Evolutionary conservation across 2,797 vertebrate species (phyloP).

Genomic region (Tauraco hartlaubi): DNA sequence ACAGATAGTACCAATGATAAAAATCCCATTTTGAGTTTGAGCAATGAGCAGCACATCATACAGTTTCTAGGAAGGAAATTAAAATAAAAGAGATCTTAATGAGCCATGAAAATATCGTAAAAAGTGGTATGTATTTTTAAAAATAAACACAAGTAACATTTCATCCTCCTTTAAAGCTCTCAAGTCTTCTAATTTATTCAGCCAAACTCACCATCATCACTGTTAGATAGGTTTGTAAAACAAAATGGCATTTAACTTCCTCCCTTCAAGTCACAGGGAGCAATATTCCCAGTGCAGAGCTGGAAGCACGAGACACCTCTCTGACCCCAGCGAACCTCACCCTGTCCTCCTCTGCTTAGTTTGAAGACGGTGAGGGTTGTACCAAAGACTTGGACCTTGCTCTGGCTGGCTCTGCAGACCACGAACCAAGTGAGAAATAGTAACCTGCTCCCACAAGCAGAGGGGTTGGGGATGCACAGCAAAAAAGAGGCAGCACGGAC

Average conservation of each 20-base stretch:
- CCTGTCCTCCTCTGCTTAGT: not conserved
- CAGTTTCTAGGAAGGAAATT: slow-evolving; percentile 41
- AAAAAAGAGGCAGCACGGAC: not conserved
- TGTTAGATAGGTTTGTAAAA: not conserved
- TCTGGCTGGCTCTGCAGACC: not conserved
- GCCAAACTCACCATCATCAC: not conserved
- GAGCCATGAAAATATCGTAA: slow-evolving; percentile 16
- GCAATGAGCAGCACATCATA: slow-evolving; percentile 15
- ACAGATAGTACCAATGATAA: slow-evolving; percentile 18
- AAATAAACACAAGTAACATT: slow-evolving; percentile 32
- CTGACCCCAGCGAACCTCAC: not conserved
- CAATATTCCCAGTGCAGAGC: not conserved
- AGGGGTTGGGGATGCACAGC: not conserved
- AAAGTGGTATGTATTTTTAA: not conserved
- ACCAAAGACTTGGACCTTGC: not conserved
- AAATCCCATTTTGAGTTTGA: slow-evolving; percentile 39
- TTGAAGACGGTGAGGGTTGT: not conserved
- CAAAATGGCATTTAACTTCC: not conserved
- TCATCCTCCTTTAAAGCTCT: not conserved
- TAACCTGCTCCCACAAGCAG: not conserved
- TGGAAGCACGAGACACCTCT: not conserved
- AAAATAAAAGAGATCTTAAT: slow-evolving; percentile 16
- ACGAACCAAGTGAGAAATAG: rapidly evolving
- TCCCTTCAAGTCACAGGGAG: not conserved
- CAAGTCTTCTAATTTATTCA: not conserved